Percentiles rank a stretch among this genome's conserved stretches.
Evolutionary conservation across 2,113 vertebrate species (phyloP).

Genomic region (Cynoglossus semilaevis): DNA sequence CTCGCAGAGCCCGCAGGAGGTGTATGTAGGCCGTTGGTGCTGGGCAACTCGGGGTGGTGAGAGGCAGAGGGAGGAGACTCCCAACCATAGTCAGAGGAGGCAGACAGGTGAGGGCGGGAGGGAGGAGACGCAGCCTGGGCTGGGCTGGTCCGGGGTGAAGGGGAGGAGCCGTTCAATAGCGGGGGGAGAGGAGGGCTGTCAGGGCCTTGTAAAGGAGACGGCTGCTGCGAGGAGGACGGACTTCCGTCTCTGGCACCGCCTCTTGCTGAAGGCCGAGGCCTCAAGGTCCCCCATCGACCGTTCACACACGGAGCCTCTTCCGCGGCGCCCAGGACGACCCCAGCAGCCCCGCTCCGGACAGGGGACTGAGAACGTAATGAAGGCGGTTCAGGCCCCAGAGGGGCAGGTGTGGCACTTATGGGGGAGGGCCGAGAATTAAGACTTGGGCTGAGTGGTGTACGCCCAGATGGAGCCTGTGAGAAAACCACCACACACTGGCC

Average conservation of each 20-base stretch:
- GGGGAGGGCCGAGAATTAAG: constrained; percentile 95
- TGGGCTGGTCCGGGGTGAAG: constrained; percentile 86
- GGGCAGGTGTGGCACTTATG: constrained; percentile 91
- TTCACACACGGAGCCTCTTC: constrained; percentile 96
- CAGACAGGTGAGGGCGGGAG: constrained; percentile 59
- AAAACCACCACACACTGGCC: constrained; percentile 98
- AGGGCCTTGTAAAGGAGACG: constrained; percentile 81
- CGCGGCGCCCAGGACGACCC: constrained; percentile 69
- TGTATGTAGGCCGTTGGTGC: constrained; percentile 88
- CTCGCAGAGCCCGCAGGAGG: constrained; percentile 73
- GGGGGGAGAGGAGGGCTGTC: constrained; percentile 82
- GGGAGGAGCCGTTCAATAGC: constrained; percentile 84
- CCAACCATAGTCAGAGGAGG: constrained; percentile 83
- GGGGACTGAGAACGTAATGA: constrained; percentile 93
- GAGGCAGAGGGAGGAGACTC: constrained; percentile 77
- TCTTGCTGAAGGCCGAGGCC: constrained; percentile 80
- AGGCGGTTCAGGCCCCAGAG: constrained; percentile 84
- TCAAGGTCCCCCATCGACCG: constrained; percentile 93
- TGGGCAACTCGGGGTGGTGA: constrained; percentile 80
- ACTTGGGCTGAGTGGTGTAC: constrained; percentile 94
- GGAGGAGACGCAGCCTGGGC: constrained; percentile 84
- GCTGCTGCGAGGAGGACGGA: constrained; percentile 84
- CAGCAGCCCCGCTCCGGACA: constrained; percentile 72
- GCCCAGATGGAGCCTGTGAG: constrained; percentile 94
- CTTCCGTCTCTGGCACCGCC: constrained; percentile 87